These are phyloP conservation scores for Epizoanthus stellaris DNA, from an alignment of 92 coral and sea anemone species.

Conservation along the genomic window DNA sequence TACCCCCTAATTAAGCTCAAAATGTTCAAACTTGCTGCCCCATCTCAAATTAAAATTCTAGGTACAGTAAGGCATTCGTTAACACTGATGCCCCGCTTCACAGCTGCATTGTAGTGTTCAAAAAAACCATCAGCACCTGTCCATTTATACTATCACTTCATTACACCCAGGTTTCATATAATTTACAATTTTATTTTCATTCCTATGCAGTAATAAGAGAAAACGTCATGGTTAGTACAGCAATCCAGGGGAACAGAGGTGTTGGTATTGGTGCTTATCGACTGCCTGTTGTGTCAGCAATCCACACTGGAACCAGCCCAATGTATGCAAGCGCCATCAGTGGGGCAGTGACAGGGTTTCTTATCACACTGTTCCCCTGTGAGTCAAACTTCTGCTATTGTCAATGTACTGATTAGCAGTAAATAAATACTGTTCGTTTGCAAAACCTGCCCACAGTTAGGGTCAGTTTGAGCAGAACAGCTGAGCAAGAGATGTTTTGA, in stretches of 20 bases:
- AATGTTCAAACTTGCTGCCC: too few relatives aligned
- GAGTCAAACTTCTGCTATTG: slow-evolving; percentile 31
- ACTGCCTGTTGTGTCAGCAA: slow-evolving; percentile 10
- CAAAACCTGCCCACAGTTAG: too few relatives aligned
- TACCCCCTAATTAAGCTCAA: too few relatives aligned
- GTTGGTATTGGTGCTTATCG: background rate
- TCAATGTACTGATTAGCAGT: too few relatives aligned
- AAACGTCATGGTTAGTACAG: slow-evolving; percentile 7
- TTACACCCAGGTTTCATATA: too few relatives aligned
- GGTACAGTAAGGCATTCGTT: too few relatives aligned
- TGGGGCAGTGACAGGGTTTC: slow-evolving; percentile 75
- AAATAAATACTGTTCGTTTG: background rate
- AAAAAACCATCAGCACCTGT: too few relatives aligned
- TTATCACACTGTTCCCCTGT: slow-evolving; percentile 71
- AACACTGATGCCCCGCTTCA: too few relatives aligned
- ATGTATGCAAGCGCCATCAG: slow-evolving; percentile 81
- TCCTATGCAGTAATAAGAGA: slow-evolving; percentile 25
- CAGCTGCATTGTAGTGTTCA: too few relatives aligned
- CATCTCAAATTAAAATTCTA: too few relatives aligned
- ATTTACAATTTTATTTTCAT: background rate
- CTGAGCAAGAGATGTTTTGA: background rate
- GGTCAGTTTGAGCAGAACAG: too few relatives aligned
- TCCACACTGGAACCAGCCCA: slow-evolving; percentile 37
- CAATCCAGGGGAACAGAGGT: background rate
- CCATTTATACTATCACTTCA: too few relatives aligned